phyloP scores from a whole-genome alignment of 2,888 invertebrate species.

The Eristalis arbustorum region DNA sequence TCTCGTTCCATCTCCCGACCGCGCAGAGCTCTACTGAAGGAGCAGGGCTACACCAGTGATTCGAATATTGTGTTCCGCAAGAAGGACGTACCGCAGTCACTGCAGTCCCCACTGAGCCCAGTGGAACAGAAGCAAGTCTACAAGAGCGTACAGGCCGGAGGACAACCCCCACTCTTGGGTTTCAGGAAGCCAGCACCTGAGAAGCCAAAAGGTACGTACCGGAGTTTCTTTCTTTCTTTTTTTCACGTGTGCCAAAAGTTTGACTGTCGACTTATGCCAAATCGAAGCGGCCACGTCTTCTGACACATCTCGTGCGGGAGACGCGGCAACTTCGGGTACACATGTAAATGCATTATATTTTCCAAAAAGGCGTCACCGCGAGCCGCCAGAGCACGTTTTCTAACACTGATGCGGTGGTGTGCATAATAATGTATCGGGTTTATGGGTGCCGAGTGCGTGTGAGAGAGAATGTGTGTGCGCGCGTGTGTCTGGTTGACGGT shows the following conservation, averaged over 20 bases:
- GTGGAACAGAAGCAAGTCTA: conserved; percentile 92
- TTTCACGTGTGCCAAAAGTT: background rate
- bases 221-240: background rate
- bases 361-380: conserved; percentile 50
- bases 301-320: background rate
- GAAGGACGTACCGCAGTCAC: conserved; percentile 84
- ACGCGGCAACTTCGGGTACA: background rate
- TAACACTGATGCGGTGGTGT: conserved; percentile 45
- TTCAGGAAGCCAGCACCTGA: conserved; percentile 94
- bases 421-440: background rate
- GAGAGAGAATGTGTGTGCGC: background rate
- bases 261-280: background rate
- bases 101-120: conserved; percentile 86
- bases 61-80: conserved; percentile 92
- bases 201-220: conserved; percentile 86
- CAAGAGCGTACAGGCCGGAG: conserved; percentile 93
- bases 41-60: conserved; percentile 95
- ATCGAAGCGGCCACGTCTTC: background rate
- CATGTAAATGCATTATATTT: background rate
- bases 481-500: background rate
- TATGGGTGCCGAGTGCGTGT: background rate
- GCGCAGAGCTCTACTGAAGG: conserved; percentile 89
- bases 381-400: conserved; percentile 56
- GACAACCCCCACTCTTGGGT: conserved; percentile 95
- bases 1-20: background rate